phyloP scores from a whole-genome alignment of 2,113 vertebrate species.

The Festucalex cinctus region DNA sequence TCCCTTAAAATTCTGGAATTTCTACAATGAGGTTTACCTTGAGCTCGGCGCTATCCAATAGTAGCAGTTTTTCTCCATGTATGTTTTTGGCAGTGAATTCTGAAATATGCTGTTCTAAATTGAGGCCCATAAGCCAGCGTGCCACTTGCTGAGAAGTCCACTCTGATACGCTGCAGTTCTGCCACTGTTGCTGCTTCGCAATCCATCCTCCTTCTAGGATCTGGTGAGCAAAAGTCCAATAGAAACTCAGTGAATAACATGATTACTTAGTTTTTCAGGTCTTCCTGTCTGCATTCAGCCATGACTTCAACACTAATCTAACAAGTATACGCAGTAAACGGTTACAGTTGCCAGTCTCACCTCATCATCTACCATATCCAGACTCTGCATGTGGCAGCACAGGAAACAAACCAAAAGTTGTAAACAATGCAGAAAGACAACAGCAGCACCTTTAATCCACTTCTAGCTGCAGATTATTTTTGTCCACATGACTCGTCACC shows the following conservation, averaged over 20 bases:
- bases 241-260: neutral
- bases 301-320: neutral
- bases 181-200: conserved; percentile 81
- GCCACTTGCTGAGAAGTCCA: conserved; percentile 92
- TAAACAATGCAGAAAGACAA: conserved; percentile 40
- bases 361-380: conserved; percentile 99
- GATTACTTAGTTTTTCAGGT: neutral
- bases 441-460: neutral
- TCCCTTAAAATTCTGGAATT: neutral
- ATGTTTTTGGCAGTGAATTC: conserved; percentile 91
- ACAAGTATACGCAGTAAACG: neutral
- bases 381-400: conserved; percentile 85
- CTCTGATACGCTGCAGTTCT: conserved; percentile 79
- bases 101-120: conserved; percentile 86
- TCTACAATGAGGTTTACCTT: conserved; percentile 75
- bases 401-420: conserved; percentile 75
- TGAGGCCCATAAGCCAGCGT: conserved; percentile 86
- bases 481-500: neutral
- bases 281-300: neutral
- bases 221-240: conserved; percentile 57
- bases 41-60: conserved; percentile 83
- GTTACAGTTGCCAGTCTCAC: conserved; percentile 75
- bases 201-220: conserved; percentile 86
- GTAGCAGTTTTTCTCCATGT: conserved; percentile 87
- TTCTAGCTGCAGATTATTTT: neutral